Conservation (phyloP, 2,888 invertebrate genomes). For the Tuberolachnus salignus region DNA sequence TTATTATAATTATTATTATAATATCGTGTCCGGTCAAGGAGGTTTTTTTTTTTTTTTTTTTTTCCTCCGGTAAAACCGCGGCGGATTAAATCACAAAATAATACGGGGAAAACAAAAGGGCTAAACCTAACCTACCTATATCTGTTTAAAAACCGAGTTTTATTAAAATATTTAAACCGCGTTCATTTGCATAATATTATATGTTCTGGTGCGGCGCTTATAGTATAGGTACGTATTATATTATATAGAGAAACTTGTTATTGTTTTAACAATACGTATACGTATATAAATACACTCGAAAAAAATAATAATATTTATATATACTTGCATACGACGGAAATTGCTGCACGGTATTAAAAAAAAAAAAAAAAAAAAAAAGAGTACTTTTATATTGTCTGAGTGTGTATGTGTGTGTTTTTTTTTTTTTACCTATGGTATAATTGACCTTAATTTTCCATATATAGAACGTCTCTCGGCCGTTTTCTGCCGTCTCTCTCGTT, state of each 20-base stretch:
- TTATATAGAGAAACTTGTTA: slow-evolving; percentile 39
- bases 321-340: background rate
- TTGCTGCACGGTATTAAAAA: slow-evolving; percentile 10
- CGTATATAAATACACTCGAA: slow-evolving; percentile 14
- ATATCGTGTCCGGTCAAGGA: no score
- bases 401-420: slow-evolving; percentile 16
- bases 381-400: slow-evolving; percentile 51
- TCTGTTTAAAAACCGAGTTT: slow-evolving; percentile 49
- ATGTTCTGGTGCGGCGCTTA: slow-evolving; percentile 43
- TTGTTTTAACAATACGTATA: slow-evolving; percentile 53
- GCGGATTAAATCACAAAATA: slow-evolving; percentile 36
- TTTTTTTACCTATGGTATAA: slow-evolving; percentile 43
- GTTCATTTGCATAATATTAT: slow-evolving; percentile 40
- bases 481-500: background rate
- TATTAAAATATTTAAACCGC: slow-evolving; percentile 51
- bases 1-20: no score
- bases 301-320: slow-evolving; percentile 20
- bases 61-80: background rate
- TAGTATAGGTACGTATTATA: no score
- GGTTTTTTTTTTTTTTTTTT: no score
- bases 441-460: slow-evolving; percentile 55
- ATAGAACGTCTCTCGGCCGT: slow-evolving; percentile 46
- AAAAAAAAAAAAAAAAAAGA: slow-evolving; percentile 20
- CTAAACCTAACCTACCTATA: no score
- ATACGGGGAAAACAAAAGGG: slow-evolving; percentile 34